Conservation (phyloP, 2,888 invertebrate species). For the Tromatobia lineatoria region DNA sequence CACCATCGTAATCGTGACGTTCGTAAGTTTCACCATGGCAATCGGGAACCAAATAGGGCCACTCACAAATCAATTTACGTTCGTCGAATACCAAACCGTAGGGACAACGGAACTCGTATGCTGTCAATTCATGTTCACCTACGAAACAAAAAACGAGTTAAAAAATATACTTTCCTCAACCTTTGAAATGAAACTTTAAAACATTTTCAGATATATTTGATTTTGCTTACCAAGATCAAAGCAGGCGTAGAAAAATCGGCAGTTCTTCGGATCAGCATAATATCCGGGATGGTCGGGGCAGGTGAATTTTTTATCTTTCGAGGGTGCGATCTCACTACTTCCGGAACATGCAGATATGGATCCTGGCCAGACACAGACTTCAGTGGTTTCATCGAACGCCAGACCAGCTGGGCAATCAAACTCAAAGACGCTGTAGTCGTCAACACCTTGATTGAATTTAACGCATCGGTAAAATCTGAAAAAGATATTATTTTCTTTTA, state of each 20-base stretch:
- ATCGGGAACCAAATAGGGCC: constrained; percentile 92
- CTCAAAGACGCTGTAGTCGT: constrained; percentile 92
- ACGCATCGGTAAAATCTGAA: constrained; percentile 92
- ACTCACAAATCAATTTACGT: constrained; percentile 90
- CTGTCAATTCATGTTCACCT: constrained; percentile 86
- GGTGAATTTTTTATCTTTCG: constrained; percentile 89
- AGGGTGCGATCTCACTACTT: constrained; percentile 92
- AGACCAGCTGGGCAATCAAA: constrained; percentile 93
- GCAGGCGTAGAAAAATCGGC: constrained; percentile 94
- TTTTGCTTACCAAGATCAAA: constrained; percentile 89
- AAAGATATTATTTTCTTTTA: neutral
- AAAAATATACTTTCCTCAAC: neutral
- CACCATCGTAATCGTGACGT: constrained; percentile 86
- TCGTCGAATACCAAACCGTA: constrained; percentile 93
- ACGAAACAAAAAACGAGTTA: neutral
- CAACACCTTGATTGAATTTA: constrained; percentile 91
- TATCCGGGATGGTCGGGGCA: constrained; percentile 91
- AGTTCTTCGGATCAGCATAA: constrained; percentile 93
- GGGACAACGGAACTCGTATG: constrained; percentile 94
- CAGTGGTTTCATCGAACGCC: constrained; percentile 91
- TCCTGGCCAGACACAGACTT: constrained; percentile 94
- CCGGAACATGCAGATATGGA: constrained; percentile 91
- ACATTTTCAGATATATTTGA: neutral
- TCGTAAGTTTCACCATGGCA: constrained; percentile 87
- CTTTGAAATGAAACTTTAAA: neutral